These are phyloP conservation scores for Leptosomus discolor DNA, from an alignment of 2,113 vertebrate species.

Conservation along the genomic window DNA sequence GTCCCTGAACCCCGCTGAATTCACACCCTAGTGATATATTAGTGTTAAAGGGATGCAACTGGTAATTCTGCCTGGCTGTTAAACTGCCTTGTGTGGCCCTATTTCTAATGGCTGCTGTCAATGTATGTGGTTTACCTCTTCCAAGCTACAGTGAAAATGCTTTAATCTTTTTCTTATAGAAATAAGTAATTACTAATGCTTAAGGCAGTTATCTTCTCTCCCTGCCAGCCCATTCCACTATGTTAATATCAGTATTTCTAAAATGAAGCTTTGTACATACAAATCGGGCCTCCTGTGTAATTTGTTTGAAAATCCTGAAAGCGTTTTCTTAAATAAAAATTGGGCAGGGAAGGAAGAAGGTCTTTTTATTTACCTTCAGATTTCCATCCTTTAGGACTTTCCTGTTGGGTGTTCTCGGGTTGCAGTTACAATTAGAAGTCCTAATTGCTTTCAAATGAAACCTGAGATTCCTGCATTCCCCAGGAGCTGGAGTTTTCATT, in stretches of 20 bases:
- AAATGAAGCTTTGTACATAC: not conserved
- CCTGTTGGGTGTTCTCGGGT: not conserved
- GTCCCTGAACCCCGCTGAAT: not conserved
- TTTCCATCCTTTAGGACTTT: not conserved
- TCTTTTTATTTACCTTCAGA: slow-evolving; percentile 31
- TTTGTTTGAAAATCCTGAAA: not conserved
- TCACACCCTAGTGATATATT: not conserved
- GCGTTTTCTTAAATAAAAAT: not conserved
- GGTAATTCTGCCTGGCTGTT: not conserved
- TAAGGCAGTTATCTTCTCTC: not conserved
- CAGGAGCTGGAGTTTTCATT: not conserved
- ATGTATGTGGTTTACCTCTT: not conserved
- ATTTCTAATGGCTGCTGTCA: not conserved
- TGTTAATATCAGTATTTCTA: not conserved
- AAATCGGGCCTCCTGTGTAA: not conserved
- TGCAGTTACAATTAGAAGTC: not conserved
- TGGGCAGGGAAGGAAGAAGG: not conserved
- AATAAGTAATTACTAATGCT: not conserved
- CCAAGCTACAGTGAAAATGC: not conserved
- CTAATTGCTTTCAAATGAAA: slow-evolving; percentile 18
- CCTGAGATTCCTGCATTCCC: not conserved
- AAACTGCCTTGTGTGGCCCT: not conserved
- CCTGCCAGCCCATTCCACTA: not conserved
- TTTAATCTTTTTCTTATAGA: not conserved
- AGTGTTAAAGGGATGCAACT: not conserved